These are phyloP conservation scores for Tiliacea aurago DNA, from an alignment of 2,888 invertebrate genomes.

Conservation along the genomic window DNA sequence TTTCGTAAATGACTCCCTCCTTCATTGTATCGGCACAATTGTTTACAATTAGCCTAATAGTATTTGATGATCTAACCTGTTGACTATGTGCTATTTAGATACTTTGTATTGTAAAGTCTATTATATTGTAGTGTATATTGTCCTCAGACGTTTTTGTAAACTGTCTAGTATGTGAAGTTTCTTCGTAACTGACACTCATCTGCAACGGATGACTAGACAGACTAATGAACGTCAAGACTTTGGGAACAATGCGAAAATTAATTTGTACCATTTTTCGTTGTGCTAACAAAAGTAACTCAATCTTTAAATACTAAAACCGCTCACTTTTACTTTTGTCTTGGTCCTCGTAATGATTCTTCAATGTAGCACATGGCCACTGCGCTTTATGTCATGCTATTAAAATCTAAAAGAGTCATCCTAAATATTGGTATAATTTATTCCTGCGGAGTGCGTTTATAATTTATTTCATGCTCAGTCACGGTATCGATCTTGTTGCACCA, in stretches of 20 bases:
- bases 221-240: conserved; percentile 20
- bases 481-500: not conserved
- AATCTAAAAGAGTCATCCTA: conserved; percentile 1
- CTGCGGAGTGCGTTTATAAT: not conserved
- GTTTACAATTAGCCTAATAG: conserved; percentile 64
- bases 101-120: conserved; percentile 1
- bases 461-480: not conserved
- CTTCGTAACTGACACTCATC: conserved; percentile 8
- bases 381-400: not conserved
- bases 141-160: conserved; percentile 12
- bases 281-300: conserved; percentile 16
- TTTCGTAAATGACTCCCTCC: conserved; percentile 48
- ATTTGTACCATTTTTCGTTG: conserved; percentile 32
- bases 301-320: conserved; percentile 13
- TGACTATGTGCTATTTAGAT: conserved; percentile 30
- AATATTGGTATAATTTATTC: not conserved
- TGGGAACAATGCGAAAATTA: conserved; percentile 31
- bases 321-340: conserved; percentile 39
- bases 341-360: conserved; percentile 21
- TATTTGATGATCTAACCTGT: conserved; percentile 63
- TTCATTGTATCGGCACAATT: conserved; percentile 56
- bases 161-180: conserved; percentile 15
- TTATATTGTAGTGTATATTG: conserved; percentile 10
- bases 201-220: conserved; percentile 1
- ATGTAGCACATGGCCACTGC: conserved; percentile 27